phyloP scores from a whole-genome alignment of 2,888 invertebrate genomes.

The Harmothoe impar region DNA sequence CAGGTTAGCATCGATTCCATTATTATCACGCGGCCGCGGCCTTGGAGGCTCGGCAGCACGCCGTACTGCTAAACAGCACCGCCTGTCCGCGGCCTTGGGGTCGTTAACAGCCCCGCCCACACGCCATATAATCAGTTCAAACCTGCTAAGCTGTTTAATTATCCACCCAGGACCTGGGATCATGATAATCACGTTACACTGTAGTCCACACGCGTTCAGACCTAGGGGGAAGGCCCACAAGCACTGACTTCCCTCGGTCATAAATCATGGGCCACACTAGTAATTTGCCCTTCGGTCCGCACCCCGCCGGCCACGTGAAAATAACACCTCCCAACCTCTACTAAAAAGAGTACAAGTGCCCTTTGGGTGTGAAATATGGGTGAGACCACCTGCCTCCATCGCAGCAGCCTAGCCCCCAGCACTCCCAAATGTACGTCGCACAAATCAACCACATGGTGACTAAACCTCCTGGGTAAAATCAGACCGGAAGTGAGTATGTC shows the following conservation, averaged over 20 bases:
- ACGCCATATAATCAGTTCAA: slow-evolving; percentile 26
- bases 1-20: slow-evolving; percentile 49
- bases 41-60: background rate
- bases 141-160: slow-evolving; percentile 40
- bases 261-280: slow-evolving; percentile 13
- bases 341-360: background rate
- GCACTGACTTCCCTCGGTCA: background rate
- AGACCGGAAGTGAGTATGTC: too few species aligned
- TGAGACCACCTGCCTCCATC: slow-evolving; percentile 1
- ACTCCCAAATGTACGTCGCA: background rate
- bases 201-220: background rate
- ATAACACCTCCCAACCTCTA: background rate
- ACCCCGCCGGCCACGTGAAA: background rate
- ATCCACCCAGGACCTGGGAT: background rate
- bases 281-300: slow-evolving; percentile 18
- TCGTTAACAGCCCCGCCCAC: background rate
- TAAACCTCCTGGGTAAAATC: too few species aligned
- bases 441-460: too few species aligned
- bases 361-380: background rate
- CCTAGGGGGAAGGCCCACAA: background rate
- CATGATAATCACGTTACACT: slow-evolving; percentile 10
- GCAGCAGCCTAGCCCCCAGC: background rate
- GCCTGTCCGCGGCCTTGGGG: background rate
- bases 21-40: background rate
- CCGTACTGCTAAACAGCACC: background rate